Evolutionary conservation across 2,113 vertebrate genomes (phyloP).

Genomic region (Taxidea taxus): DNA sequence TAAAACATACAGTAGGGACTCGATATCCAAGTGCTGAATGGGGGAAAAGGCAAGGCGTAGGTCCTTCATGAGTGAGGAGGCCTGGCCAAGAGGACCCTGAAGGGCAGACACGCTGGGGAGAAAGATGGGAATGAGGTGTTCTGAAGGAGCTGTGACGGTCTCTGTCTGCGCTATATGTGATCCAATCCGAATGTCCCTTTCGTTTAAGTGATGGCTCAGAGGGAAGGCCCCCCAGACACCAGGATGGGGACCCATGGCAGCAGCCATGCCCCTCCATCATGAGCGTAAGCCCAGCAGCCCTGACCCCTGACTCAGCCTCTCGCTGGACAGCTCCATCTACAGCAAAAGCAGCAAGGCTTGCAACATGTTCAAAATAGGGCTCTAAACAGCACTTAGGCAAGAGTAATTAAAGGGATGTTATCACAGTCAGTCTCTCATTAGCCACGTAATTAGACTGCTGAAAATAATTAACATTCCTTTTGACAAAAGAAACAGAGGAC

Average conservation of each 20-base stretch:
- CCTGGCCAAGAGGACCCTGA: neutral
- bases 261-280: neutral
- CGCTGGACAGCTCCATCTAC: slow-evolving; percentile 41
- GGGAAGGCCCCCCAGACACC: neutral
- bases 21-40: neutral
- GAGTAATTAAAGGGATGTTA: slow-evolving; percentile 83
- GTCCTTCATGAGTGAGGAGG: neutral
- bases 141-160: neutral
- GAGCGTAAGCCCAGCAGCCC: neutral
- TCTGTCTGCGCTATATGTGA: neutral
- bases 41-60: neutral
- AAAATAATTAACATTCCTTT: slow-evolving; percentile 85
- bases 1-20: neutral
- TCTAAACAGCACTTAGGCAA: slow-evolving; percentile 76
- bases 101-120: neutral
- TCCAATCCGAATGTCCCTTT: neutral
- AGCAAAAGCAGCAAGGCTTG: slow-evolving; percentile 51
- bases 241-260: neutral
- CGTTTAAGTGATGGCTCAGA: neutral
- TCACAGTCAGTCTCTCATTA: slow-evolving; percentile 79
- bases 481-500: slow-evolving; percentile 79
- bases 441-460: slow-evolving; percentile 81
- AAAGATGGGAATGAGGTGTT: neutral
- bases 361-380: slow-evolving; percentile 65
- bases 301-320: neutral